Conservation (phyloP, 1,140 invertebrate genomes). For the Cyrtorhinus lividipennis region DNA sequence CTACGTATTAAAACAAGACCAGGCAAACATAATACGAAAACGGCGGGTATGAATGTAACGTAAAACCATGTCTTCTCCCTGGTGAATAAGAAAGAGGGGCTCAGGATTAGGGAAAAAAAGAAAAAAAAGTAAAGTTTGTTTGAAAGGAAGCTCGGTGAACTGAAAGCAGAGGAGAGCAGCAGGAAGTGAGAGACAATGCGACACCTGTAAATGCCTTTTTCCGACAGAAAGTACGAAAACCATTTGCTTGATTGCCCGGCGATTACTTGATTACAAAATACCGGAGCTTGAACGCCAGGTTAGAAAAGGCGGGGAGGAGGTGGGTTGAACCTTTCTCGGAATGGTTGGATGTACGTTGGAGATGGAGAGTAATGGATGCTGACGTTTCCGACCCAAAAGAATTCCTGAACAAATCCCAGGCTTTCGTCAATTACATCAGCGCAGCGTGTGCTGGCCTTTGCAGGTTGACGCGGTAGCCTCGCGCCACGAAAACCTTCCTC, state of each 20-base stretch:
- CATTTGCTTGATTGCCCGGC: slow-evolving; percentile 2
- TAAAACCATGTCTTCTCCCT: no score
- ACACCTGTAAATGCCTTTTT: slow-evolving; percentile 2
- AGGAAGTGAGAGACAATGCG: neutral
- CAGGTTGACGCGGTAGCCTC: no score
- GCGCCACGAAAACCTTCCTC: no score
- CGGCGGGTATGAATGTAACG: no score
- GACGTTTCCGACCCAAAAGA: neutral
- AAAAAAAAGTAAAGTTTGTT: neutral
- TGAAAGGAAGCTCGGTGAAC: neutral
- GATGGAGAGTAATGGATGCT: neutral
- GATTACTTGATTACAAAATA: slow-evolving; percentile 5
- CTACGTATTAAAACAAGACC: no score
- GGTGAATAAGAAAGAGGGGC: no score
- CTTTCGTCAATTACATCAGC: neutral
- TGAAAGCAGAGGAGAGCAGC: neutral
- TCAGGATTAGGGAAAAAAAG: no score
- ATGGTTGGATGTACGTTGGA: neutral
- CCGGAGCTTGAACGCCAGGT: neutral
- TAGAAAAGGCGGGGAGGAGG: neutral
- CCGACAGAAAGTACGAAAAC: neutral
- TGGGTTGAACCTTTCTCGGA: no score
- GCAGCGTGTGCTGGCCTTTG: no score
- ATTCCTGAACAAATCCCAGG: neutral
- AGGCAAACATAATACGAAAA: no score